Base-by-base conservation (phyloP, 2,113 vertebrate genomes). In the Ctenomys sociabilis region DNA sequence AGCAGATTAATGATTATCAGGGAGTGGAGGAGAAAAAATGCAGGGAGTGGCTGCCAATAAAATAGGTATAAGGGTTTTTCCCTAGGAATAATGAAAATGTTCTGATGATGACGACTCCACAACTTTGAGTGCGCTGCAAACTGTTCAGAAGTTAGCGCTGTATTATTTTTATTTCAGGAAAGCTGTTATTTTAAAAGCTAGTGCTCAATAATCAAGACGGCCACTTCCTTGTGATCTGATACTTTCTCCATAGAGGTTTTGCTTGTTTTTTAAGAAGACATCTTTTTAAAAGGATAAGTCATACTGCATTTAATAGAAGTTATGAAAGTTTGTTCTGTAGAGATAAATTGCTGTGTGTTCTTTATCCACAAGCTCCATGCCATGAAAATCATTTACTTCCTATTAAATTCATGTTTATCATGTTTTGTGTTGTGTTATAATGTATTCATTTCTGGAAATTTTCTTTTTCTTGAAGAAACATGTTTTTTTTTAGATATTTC, bases 371-470 rank as follows among this genome's bases (percentile, higher is more conserved):
- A 24, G 49, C 70, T 5, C 91, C 49, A 83, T 77, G 17, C 21
- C 32, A 40, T 45, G 5, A 24, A 85, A 88, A 96, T 80, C 28
- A 14, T 52, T 5, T 35, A 57, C n/a, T 37, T 87, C 35, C 19
- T 81, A 24, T 32, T 32, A 64, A 73, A 24, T 86, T 86, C 9
- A 40, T 66, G 7, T 86, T 16, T 52, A 78, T 93, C 17, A 54
- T 73, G 5, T 35, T 54, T 95, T 89, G 68, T 89, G 14, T 85
- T 14, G 30, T 85, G 11, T 35, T 85, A 32, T 94, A 82, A 68
- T 91, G 30, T 40, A n/a, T 83, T 93, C 63, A 7, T 84, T 95
- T 95, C 75, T 94, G 68, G 92, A 85, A 61, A 49, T 66, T 64
- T 93, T 63, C n/a, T 91, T 84, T 59, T 91, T 94, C 37, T 26